Percentiles rank a stretch among this genome's conserved stretches.
Evolutionary conservation across 2,113 vertebrate species (phyloP).

Genomic region (Pavo muticus): DNA sequence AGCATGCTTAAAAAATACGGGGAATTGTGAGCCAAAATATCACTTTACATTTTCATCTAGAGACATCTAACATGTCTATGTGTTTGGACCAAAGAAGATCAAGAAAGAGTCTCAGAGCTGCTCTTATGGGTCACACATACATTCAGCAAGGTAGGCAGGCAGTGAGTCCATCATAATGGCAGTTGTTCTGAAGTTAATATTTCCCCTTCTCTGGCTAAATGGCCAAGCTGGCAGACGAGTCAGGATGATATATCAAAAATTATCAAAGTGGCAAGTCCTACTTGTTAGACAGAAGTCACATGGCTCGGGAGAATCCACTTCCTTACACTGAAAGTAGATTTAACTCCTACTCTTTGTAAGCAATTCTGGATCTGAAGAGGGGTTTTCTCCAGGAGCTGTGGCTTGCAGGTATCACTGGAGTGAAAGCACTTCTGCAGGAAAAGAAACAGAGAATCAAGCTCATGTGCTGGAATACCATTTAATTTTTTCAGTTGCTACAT

Average conservation of each 20-base stretch:
- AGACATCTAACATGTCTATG: not conserved
- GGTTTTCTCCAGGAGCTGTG: not conserved
- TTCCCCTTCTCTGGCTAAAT: not conserved
- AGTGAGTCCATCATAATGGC: not conserved
- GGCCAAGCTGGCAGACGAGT: not conserved
- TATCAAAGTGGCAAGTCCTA: not conserved
- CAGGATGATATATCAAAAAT: not conserved
- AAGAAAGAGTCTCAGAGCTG: not conserved
- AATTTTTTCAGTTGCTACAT: not conserved
- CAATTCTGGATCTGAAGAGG: not conserved
- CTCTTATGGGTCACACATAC: not conserved
- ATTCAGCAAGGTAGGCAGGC: not conserved
- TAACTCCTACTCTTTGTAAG: not conserved
- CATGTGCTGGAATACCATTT: not conserved
- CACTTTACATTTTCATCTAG: not conserved
- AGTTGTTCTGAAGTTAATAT: not conserved
- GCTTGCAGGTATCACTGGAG: not conserved
- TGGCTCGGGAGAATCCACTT: not conserved
- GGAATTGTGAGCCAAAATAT: not conserved
- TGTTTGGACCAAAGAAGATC: not conserved
- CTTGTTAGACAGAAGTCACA: not conserved
- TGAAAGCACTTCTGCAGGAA: not conserved
- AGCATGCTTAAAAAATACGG: not conserved
- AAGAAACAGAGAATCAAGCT: not conserved
- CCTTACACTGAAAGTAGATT: not conserved